These are phyloP conservation scores for Petromus typicus DNA, from an alignment of 2,113 vertebrate genomes.

Conservation along the genomic window DNA sequence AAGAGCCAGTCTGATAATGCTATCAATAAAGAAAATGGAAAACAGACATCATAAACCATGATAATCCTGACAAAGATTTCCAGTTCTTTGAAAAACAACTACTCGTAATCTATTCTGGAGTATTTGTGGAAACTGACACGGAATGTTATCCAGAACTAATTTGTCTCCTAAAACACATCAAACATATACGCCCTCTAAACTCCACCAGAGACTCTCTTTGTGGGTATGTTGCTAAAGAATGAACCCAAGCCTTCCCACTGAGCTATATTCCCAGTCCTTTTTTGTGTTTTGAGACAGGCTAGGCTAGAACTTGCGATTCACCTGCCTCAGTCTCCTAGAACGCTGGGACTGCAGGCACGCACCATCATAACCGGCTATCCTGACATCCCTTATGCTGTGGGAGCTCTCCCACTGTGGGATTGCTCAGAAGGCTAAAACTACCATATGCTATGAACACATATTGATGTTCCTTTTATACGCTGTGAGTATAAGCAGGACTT, in stretches of 20 bases:
- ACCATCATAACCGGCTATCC: no score
- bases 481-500: neutral
- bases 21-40: constrained; percentile 27
- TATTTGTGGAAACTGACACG: neutral
- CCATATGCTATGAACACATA: neutral
- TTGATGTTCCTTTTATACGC: neutral
- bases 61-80: neutral
- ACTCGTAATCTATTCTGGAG: constrained; percentile 8
- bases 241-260: neutral
- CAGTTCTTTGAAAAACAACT: neutral
- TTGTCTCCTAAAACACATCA: neutral
- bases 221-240: neutral
- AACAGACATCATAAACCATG: constrained; percentile 37
- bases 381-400: neutral
- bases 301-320: neutral
- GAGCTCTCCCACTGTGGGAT: neutral
- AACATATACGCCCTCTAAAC: neutral
- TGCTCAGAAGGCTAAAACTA: neutral
- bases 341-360: no score
- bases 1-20: neutral
- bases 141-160: constrained; percentile 28
- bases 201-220: neutral
- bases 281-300: neutral
- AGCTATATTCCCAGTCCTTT: neutral
- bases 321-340: no score